These are phyloP conservation scores for Pterostichus niger DNA, from an alignment of 2,888 invertebrate species.

Conservation along the genomic window DNA sequence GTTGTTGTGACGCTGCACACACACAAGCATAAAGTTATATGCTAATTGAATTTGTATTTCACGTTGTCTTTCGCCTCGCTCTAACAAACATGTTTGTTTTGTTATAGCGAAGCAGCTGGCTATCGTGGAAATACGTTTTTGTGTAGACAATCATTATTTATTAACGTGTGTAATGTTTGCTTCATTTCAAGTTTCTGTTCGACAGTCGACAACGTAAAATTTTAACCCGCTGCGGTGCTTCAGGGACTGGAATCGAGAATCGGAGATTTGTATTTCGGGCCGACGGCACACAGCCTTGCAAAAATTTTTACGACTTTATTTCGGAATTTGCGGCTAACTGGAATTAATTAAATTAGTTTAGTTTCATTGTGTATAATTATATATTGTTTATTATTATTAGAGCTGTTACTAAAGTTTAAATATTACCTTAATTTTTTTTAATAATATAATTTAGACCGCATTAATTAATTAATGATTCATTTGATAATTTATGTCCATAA, in stretches of 20 bases:
- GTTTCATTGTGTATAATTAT: no score
- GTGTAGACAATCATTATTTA: constrained; percentile 54
- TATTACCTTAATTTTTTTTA: no score
- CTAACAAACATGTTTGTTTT: constrained; percentile 53
- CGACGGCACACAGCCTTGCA: constrained; percentile 1
- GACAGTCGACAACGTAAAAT: constrained; percentile 40
- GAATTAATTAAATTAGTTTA: no score
- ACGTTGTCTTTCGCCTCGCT: constrained; percentile 45
- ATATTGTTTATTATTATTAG: no score
- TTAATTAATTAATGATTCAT: no score
- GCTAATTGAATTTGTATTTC: constrained; percentile 50
- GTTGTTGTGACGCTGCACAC: constrained; percentile 21
- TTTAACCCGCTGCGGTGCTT: constrained; percentile 35
- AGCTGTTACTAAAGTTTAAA: no score
- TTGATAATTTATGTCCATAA: no score
- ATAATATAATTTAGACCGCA: no score
- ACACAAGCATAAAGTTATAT: constrained; percentile 41
- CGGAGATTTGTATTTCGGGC: constrained; percentile 9
- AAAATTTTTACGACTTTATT: no score
- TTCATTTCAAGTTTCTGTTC: constrained; percentile 51
- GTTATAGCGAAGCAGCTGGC: constrained; percentile 49
- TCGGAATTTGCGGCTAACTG: no score
- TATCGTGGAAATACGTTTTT: constrained; percentile 54
- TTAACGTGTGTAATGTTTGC: constrained; percentile 51
- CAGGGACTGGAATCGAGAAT: constrained; percentile 14